phyloP scores from a whole-genome alignment of 2,797 vertebrate genomes.

The Xiphophorus birchmanni region DNA sequence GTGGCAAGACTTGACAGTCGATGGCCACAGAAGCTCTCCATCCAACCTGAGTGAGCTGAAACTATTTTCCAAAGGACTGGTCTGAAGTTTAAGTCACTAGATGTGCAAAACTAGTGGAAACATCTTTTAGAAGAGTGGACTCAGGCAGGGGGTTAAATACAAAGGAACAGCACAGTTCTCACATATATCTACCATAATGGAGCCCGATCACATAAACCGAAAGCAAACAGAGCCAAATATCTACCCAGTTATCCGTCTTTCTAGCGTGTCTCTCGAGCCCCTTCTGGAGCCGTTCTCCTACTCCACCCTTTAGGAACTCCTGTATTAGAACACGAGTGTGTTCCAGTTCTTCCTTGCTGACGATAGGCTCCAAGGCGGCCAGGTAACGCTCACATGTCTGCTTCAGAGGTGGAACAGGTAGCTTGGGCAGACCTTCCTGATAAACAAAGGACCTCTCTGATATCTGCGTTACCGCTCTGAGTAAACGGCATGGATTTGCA shows the following conservation, averaged over 20 bases:
- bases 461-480: constrained; percentile 81
- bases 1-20: not conserved
- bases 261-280: constrained; percentile 89
- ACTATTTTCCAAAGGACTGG: not conserved
- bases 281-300: constrained; percentile 93
- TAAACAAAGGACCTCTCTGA: constrained; percentile 82
- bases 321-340: constrained; percentile 86
- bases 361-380: constrained; percentile 86
- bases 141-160: not conserved
- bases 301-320: constrained; percentile 88
- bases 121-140: not conserved
- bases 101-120: not conserved
- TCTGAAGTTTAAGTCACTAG: not conserved
- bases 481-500: constrained; percentile 78
- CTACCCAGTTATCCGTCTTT: constrained; percentile 96
- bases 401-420: constrained; percentile 90
- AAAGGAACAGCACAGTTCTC: not conserved
- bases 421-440: constrained; percentile 87
- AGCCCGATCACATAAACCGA: not conserved
- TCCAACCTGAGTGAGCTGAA: not conserved
- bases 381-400: constrained; percentile 91
- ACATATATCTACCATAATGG: not conserved
- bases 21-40: not conserved
- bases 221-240: constrained; percentile 26
- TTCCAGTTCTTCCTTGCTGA: constrained; percentile 89